Evolutionary conservation across 2,888 invertebrate genomes (phyloP).

Genomic region (Meta bourneti): DNA sequence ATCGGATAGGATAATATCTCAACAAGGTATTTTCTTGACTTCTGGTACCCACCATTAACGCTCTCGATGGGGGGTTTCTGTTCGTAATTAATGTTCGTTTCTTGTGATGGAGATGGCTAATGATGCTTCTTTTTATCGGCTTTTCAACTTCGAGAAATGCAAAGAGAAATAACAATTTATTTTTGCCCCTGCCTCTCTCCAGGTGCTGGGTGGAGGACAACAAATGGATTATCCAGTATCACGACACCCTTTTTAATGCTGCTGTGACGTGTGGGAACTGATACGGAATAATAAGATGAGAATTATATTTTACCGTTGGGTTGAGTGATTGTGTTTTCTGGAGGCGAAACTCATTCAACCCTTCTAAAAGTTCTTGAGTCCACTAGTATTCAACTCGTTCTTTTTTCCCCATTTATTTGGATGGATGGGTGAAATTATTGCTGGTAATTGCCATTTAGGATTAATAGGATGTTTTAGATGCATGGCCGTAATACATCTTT

Average conservation of each 20-base stretch:
- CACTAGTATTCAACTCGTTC: not conserved
- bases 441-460: not conserved
- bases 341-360: not conserved
- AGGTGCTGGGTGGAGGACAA: conserved; percentile 36
- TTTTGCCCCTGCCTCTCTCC: conserved; percentile 15
- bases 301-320: not conserved
- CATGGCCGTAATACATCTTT: not conserved
- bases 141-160: conserved; percentile 53
- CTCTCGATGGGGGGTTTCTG: conserved; percentile 8
- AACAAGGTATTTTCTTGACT: conserved; percentile 70
- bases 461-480: not conserved
- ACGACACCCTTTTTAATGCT: conserved; percentile 24
- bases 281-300: conserved; percentile 19
- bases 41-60: conserved; percentile 40
- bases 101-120: conserved; percentile 41
- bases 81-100: conserved; percentile 69
- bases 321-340: not conserved
- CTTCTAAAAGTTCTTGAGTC: not conserved
- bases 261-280: conserved; percentile 31
- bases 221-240: conserved; percentile 28
- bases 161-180: conserved; percentile 44
- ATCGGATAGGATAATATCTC: conserved; percentile 68
- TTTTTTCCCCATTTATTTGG: not conserved
- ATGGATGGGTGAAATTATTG: not conserved
- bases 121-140: conserved; percentile 62